phyloP scores from a whole-genome alignment of 2,113 vertebrate genomes.

The Pimephales promelas region DNA sequence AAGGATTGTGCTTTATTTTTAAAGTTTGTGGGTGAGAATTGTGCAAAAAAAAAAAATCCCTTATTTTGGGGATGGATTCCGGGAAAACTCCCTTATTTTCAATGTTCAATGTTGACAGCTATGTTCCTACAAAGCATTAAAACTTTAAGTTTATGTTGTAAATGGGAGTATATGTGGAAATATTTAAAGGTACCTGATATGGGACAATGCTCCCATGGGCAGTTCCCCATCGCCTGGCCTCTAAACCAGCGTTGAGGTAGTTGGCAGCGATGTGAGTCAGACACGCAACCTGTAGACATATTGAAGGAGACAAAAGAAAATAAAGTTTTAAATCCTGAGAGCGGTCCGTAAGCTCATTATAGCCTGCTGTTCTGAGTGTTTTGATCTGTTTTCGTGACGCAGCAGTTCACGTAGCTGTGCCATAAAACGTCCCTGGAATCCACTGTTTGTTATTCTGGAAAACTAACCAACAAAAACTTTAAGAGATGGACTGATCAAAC shows the following conservation, averaged over 20 bases:
- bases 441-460: background rate
- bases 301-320: constrained; percentile 8
- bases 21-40: too few species aligned
- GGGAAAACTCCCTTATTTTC: too few species aligned
- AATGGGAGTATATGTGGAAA: background rate
- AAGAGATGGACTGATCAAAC: background rate
- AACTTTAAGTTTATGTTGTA: background rate
- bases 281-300: constrained; percentile 80
- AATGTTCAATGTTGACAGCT: too few species aligned
- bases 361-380: constrained; percentile 6
- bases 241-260: constrained; percentile 80
- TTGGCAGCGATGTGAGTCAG: constrained; percentile 84
- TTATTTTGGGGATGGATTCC: too few species aligned
- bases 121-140: background rate
- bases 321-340: constrained; percentile 11
- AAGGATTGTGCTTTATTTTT: too few species aligned
- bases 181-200: constrained; percentile 77
- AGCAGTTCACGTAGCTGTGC: background rate
- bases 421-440: background rate
- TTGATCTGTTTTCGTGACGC: background rate
- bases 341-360: constrained; percentile 35
- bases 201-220: constrained; percentile 88
- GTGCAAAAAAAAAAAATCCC: too few species aligned
- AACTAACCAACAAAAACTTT: constrained; percentile 13
- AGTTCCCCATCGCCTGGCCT: constrained; percentile 83